phyloP scores from a whole-genome alignment of 2,888 invertebrate genomes.

The Thysanoteuthis rhombus region DNA sequence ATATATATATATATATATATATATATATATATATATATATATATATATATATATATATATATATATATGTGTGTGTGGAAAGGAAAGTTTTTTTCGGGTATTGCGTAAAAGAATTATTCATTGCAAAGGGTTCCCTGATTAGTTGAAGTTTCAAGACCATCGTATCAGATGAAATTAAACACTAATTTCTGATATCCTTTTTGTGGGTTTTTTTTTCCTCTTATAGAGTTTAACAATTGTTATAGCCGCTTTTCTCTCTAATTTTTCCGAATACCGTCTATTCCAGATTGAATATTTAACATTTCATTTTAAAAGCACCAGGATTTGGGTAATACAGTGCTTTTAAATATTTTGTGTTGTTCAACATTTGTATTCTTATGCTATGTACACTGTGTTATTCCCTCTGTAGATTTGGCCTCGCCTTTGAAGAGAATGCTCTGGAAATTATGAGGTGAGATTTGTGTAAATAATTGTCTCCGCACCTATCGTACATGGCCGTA shows the following conservation, averaged over 20 bases:
- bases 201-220: too few relatives aligned
- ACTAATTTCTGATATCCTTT: too few relatives aligned
- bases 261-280: background rate
- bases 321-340: background rate
- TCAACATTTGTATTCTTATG: background rate
- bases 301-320: background rate
- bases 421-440: background rate
- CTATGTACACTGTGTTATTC: constrained; percentile 14
- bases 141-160: too few relatives aligned
- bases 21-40: too few relatives aligned
- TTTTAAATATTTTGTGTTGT: background rate
- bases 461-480: background rate
- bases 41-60: too few relatives aligned
- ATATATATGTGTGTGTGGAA: too few relatives aligned
- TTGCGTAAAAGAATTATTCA: too few relatives aligned
- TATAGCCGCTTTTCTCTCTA: background rate
- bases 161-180: too few relatives aligned
- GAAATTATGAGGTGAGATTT: constrained; percentile 26
- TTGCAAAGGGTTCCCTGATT: too few relatives aligned
- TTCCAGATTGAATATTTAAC: background rate
- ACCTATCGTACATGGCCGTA: background rate
- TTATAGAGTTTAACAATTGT: background rate
- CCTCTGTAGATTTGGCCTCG: constrained; percentile 23
- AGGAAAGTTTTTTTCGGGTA: too few relatives aligned
- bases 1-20: too few relatives aligned